A percentile compares a stretch with the other conserved stretches of the same genome.
phyloP scores from a whole-genome alignment of 2,113 vertebrate species.

The Actinemys pallida region DNA sequence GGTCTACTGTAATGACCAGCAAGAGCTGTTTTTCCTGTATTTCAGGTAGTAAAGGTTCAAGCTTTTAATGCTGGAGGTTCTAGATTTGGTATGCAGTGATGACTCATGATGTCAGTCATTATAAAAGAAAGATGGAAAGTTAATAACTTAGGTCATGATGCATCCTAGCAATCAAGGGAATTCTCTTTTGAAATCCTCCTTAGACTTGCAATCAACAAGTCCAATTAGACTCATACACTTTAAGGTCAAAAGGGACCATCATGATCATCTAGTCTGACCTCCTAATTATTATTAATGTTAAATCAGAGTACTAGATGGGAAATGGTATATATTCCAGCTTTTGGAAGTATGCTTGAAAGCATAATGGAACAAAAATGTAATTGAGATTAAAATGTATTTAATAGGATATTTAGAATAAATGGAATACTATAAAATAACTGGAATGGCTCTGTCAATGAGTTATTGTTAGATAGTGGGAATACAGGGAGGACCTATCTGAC shows the following conservation, averaged over 20 bases:
- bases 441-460: not conserved
- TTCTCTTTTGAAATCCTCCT: not conserved
- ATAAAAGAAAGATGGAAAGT: constrained; percentile 2
- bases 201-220: not conserved
- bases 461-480: not conserved
- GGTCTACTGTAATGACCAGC: not conserved
- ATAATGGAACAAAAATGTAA: not conserved
- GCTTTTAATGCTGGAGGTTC: not conserved
- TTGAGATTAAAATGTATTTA: not conserved
- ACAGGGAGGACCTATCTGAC: not conserved
- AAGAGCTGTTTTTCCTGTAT: not conserved
- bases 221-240: not conserved
- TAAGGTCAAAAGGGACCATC: too few species aligned
- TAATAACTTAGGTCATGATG: not conserved
- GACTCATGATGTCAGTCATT: not conserved
- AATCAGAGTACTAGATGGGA: not conserved
- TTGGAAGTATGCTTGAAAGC: constrained; percentile 7
- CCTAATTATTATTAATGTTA: constrained; percentile 18
- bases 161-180: not conserved
- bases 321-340: not conserved
- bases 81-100: not conserved
- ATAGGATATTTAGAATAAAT: not conserved
- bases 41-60: not conserved
- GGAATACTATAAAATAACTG: not conserved
- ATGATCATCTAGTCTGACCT: too few species aligned